A percentile compares a stretch with the other conserved stretches of the same genome.
Evolutionary conservation across 2,113 vertebrate genomes (phyloP).

Genomic region (Gymnogyps californianus): DNA sequence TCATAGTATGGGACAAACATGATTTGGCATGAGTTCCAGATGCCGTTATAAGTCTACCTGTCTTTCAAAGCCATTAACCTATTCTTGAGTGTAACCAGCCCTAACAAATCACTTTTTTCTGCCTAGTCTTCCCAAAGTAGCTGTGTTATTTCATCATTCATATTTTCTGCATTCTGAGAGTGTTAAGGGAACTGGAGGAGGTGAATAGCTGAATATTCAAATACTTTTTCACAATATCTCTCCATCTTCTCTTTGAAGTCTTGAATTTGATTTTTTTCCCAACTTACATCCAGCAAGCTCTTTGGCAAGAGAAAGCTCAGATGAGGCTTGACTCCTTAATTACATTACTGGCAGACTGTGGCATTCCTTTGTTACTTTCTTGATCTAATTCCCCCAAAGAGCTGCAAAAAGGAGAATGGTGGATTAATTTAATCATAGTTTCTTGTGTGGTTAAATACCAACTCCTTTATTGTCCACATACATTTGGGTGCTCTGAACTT

Average conservation of each 20-base stretch:
- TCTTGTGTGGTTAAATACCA: slow-evolving; percentile 33
- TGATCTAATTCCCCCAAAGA: slow-evolving; percentile 43
- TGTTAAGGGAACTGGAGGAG: background rate
- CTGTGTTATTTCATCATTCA: background rate
- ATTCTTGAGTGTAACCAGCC: background rate
- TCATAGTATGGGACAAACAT: background rate
- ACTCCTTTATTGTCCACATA: background rate
- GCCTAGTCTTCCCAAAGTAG: background rate
- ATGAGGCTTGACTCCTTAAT: slow-evolving; percentile 47
- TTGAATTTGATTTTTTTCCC: background rate
- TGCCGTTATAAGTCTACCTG: background rate
- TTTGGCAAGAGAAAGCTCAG: slow-evolving; percentile 37
- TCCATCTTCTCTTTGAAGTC: background rate
- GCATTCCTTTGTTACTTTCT: slow-evolving; percentile 53
- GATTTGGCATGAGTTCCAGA: background rate
- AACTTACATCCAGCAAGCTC: background rate
- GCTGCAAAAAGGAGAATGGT: slow-evolving; percentile 35
- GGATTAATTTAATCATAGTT: slow-evolving; percentile 49
- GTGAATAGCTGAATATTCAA: background rate
- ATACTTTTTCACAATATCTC: background rate
- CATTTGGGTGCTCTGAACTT: background rate
- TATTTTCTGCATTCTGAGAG: background rate
- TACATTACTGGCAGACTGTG: slow-evolving; percentile 28
- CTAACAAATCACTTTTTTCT: background rate
- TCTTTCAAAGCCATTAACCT: background rate